Evolutionary conservation across 1,140 invertebrate genomes (phyloP).

Genomic region (Zaprionus capensis): DNA sequence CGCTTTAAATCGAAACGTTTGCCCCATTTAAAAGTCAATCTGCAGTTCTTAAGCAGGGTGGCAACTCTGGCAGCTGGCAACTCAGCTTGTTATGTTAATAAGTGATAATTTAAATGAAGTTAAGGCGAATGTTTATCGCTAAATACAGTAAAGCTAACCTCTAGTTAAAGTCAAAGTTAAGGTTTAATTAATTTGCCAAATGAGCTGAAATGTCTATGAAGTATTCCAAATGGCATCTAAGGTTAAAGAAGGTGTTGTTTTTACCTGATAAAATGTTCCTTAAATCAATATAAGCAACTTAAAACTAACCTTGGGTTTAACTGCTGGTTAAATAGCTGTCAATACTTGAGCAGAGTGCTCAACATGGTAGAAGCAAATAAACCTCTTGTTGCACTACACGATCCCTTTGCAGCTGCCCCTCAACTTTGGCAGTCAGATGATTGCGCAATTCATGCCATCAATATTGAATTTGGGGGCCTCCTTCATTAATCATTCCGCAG

Average conservation of each 20-base stretch:
- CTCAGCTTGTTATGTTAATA: background rate
- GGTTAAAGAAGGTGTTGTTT: too few species aligned
- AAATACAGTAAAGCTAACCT: too few species aligned
- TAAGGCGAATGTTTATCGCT: background rate
- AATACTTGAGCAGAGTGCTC: too few species aligned
- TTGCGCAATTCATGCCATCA: slow-evolving; percentile 2
- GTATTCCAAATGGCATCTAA: too few species aligned
- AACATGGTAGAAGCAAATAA: too few species aligned
- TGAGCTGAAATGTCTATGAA: too few species aligned
- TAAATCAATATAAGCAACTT: too few species aligned
- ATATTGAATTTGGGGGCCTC: background rate
- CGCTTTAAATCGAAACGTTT: background rate
- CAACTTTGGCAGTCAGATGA: background rate
- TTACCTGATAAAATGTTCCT: too few species aligned
- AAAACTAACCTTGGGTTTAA: too few species aligned
- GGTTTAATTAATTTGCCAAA: too few species aligned
- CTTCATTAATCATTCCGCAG: slow-evolving; percentile 14
- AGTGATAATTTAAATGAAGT: background rate
- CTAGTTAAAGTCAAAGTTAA: too few species aligned
- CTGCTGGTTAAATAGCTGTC: too few species aligned
- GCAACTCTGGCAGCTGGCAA: background rate
- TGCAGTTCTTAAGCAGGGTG: background rate
- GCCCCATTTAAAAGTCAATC: background rate
- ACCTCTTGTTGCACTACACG: background rate
- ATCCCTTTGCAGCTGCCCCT: background rate